Conservation (phyloP, 2,797 vertebrate genomes). For the Schizopygopsis pylzovi region DNA sequence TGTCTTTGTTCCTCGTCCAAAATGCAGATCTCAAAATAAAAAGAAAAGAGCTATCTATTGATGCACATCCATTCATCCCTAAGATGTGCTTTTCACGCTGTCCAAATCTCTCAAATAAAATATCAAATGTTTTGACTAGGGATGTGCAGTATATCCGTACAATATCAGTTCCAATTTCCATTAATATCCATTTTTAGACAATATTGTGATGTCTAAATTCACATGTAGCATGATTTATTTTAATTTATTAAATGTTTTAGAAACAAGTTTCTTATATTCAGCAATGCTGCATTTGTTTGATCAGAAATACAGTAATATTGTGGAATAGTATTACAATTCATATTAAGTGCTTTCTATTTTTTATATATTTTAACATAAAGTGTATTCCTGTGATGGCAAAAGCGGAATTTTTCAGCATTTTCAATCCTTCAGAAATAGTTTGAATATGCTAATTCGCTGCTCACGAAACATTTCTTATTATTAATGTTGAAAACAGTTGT, state of each 20-base stretch:
- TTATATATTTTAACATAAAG: background rate
- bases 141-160: background rate
- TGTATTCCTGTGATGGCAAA: no score
- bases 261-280: background rate
- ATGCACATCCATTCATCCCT: background rate
- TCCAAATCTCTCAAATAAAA: background rate
- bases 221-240: background rate
- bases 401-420: background rate
- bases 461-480: no score
- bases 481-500: no score
- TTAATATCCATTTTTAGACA: background rate
- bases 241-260: background rate
- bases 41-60: background rate
- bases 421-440: background rate
- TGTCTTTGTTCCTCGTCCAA: constrained; percentile 34
- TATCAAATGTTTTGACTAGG: background rate
- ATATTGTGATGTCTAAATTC: background rate
- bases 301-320: background rate
- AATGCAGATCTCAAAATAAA: constrained; percentile 28
- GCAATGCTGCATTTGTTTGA: background rate
- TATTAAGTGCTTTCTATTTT: background rate
- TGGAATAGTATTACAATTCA: background rate
- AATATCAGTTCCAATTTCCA: background rate
- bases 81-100: constrained; percentile 1
- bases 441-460: background rate